Base-by-base conservation (phyloP, 2,888 invertebrate genomes). In the Drosophila incognita region DNA sequence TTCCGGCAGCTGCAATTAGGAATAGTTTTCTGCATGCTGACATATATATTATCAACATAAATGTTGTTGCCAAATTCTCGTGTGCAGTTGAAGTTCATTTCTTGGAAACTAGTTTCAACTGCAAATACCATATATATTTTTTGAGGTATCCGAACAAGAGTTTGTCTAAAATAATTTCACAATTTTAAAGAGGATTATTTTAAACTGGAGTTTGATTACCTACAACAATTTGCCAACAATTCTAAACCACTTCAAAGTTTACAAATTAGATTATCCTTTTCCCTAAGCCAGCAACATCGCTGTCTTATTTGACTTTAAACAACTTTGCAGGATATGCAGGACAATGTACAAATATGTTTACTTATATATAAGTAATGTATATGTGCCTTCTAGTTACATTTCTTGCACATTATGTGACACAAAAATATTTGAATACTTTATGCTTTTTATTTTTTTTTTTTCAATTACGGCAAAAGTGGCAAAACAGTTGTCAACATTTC, bases 381-480 rank as follows among this genome's bases (percentile, higher is more conserved):
- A 21, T 58, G 21, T 49, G 18, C 1, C 24, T 69, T 52, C 2
- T 42, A 68, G 38, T 52, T 48, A 40, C 36, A 40, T 59, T 69
- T 53, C 35, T 27, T 69, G 36, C 74, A 56, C 31, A 27, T 15
- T 36, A 53, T 10, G 42, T 38, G 65, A 8, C 46, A 27, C n/a
- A 38, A n/a, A 38, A 36, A 60, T 68, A 85, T 84, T 82, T 88
- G 84, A 80, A 89, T 80, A 67, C 51, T 60, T 38, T 65, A n/a
- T 58, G 29, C 67, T 75, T 80, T 46, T 87, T 86, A 89, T 87
- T 69, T 69, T 24, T 24, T 80, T 80, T 84, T 84, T 86, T 86
- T 87, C 90, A 89, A 86, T 86, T 89, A 91, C 88, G 82, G 79
- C 90, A 85, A 89, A 91, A 88, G 81, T 81, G 86, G 88, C 90